phyloP scores from a whole-genome alignment of 2,113 vertebrate species.

The Melanerpes aurifrons region DNA sequence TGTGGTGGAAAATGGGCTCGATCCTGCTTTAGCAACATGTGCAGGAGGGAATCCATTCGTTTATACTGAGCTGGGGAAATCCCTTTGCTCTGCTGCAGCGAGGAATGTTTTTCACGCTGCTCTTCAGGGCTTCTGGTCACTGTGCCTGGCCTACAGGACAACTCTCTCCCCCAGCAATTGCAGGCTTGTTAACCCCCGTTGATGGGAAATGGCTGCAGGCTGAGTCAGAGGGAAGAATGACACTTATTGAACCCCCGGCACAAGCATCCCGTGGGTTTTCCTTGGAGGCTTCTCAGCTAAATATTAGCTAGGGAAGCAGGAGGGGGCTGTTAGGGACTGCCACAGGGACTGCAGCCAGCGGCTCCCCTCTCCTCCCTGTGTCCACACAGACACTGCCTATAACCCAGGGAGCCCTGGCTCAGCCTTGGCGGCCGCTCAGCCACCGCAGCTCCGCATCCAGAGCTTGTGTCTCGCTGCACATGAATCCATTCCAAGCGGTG shows the following conservation, averaged over 20 bases:
- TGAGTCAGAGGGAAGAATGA: slow-evolving; percentile 70
- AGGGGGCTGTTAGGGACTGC: not conserved
- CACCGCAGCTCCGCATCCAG: not conserved
- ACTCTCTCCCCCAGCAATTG: not conserved
- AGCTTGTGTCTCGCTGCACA: fast-evolving
- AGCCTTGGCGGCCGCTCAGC: not conserved
- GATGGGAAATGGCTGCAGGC: slow-evolving; percentile 28
- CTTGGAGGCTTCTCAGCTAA: slow-evolving; percentile 50
- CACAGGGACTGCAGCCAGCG: fast-evolving
- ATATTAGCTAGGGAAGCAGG: slow-evolving; percentile 62
- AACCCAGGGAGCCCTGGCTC: not conserved
- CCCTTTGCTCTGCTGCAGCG: slow-evolving; percentile 58
- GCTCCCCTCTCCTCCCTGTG: not conserved
- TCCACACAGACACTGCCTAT: not conserved
- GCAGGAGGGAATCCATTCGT: slow-evolving; percentile 34
- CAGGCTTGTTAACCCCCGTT: slow-evolving; percentile 43
- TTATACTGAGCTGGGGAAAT: slow-evolving; percentile 45
- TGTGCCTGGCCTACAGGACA: slow-evolving; percentile 17
- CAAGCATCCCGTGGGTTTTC: slow-evolving; percentile 36
- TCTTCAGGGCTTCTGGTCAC: slow-evolving; percentile 59
- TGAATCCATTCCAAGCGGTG: not conserved
- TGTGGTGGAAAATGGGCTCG: no score
- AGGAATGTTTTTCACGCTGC: slow-evolving; percentile 58
- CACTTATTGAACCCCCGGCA: slow-evolving; percentile 51
- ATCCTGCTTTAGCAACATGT: not conserved